Evolutionary conservation across 2,888 invertebrate species (phyloP).

Genomic region (Eubasilissa splendida): DNA sequence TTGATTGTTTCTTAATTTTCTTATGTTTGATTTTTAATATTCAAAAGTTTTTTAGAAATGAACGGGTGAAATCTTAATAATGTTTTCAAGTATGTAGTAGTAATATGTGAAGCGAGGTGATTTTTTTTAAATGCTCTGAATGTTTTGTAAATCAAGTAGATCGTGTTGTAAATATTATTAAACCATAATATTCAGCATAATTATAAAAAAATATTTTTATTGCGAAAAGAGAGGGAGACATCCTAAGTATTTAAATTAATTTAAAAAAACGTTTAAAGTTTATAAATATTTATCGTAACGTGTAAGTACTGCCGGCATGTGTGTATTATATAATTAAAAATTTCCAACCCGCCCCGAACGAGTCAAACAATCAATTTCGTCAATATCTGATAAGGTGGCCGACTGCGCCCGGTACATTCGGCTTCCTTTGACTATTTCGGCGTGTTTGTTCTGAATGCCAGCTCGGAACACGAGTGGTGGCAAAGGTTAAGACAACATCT

Average conservation of each 20-base stretch:
- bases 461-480: conserved; percentile 36
- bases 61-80: too few species aligned
- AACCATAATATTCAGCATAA: too few species aligned
- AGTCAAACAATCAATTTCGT: conserved; percentile 42
- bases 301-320: conserved; percentile 19
- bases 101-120: too few species aligned
- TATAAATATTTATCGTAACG: conserved; percentile 3
- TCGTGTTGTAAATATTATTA: too few species aligned
- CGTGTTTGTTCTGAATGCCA: conserved; percentile 36
- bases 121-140: too few species aligned
- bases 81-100: too few species aligned
- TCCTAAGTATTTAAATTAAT: background rate
- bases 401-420: conserved; percentile 29
- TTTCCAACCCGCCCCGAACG: conserved; percentile 10
- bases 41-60: too few species aligned
- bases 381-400: conserved; percentile 43
- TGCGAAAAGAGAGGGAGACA: too few species aligned
- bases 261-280: background rate
- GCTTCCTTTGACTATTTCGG: conserved; percentile 53
- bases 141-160: too few species aligned
- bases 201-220: too few species aligned
- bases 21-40: too few species aligned
- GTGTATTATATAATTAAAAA: conserved; percentile 27
- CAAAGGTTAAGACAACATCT: conserved; percentile 49
- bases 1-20: too few species aligned